These are phyloP conservation scores for Mimachlamys varia DNA, from an alignment of 2,888 invertebrate species.

Conservation along the genomic window DNA sequence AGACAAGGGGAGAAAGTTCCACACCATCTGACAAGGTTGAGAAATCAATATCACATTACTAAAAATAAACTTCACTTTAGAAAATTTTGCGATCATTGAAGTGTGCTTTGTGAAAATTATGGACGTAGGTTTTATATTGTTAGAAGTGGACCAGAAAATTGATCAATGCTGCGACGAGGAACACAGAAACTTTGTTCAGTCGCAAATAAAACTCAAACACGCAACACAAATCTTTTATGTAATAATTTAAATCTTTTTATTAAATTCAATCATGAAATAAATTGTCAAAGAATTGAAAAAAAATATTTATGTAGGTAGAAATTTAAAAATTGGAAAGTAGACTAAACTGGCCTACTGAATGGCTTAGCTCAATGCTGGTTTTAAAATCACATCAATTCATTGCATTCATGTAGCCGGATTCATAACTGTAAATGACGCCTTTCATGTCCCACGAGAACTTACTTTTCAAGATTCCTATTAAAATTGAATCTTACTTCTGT, in stretches of 20 bases:
- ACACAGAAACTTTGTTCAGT: neutral
- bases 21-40: constrained; percentile 5
- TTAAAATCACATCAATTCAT: neutral
- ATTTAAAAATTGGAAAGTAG: neutral
- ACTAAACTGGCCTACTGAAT: neutral
- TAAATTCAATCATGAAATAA: neutral
- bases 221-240: neutral
- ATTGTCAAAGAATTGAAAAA: neutral
- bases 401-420: neutral
- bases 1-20: constrained; percentile 1
- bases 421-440: neutral
- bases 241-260: neutral
- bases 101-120: constrained; percentile 1
- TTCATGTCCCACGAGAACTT: neutral
- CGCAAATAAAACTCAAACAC: neutral
- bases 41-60: neutral
- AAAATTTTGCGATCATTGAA: neutral
- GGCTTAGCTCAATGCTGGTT: neutral
- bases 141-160: neutral
- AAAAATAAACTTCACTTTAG: neutral
- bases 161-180: neutral
- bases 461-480: constrained; percentile 25
- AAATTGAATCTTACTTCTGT: neutral
- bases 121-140: neutral
- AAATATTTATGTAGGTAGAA: neutral